These are phyloP conservation scores for roundworm (Caenorhabditis elegans) DNA, from an alignment of 1,140 invertebrate genomes.

Conservation along the genomic window DNA sequence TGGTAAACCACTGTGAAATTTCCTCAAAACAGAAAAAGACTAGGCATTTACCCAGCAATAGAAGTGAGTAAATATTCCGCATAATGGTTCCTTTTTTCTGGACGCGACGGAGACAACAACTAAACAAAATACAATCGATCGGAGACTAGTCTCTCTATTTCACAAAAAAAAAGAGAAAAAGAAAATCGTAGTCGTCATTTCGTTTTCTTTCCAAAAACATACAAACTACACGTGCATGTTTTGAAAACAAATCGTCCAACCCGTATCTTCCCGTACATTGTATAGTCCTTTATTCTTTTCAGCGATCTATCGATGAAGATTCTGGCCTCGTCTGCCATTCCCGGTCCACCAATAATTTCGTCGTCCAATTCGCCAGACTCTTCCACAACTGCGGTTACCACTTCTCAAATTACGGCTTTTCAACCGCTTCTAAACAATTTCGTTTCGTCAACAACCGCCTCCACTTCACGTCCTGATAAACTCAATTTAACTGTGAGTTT, in stretches of 20 bases:
- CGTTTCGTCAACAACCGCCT: neutral
- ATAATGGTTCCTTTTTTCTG: neutral
- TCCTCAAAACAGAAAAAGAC: neutral
- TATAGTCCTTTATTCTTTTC: neutral
- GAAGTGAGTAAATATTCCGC: neutral
- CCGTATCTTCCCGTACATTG: too few relatives aligned
- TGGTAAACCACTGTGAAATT: neutral
- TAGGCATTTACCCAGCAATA: too few relatives aligned
- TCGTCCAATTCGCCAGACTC: slow-evolving; percentile 10
- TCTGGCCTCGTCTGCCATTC: neutral
- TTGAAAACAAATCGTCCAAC: neutral
- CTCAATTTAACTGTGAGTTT: slow-evolving; percentile 16
- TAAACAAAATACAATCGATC: neutral
- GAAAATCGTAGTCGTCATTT: too few relatives aligned
- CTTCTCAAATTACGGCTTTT: neutral
- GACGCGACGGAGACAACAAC: neutral
- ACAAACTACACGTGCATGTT: slow-evolving; percentile 3
- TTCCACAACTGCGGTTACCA: neutral
- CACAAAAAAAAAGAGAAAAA: neutral
- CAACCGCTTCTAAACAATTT: slow-evolving; percentile 3
- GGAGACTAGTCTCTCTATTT: neutral
- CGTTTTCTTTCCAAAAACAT: neutral
- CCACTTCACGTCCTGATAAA: neutral
- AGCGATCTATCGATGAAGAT: slow-evolving; percentile 11
- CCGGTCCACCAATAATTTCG: neutral